Base-by-base conservation (phyloP, 2,888 invertebrate species). In the Ennomos fuscantarius region DNA sequence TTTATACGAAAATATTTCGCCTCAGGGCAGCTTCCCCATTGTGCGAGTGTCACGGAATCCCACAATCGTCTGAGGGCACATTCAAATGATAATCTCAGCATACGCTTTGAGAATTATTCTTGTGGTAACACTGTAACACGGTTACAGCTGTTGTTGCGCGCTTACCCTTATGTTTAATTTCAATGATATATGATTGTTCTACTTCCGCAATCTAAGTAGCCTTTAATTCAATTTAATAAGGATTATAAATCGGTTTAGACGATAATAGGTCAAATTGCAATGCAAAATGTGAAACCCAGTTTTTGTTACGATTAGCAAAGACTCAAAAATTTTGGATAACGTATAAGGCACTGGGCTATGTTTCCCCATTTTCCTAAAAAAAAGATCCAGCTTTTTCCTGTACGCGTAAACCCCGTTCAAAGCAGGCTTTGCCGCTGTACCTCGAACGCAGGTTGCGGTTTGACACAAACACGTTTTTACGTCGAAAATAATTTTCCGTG, bases 1-100 rank as follows among this genome's bases (percentile, higher is more conserved):
- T 83, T 83, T 83, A 82, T 83, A 79, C 76, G 69, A 82, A 83
- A 86, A 86, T 85, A 84, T 87, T 87, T 82, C 73, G 79, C 81
- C 77, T 69, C 72, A 60, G 80, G 82, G 77, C 74, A 78, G 76
- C 75, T 72, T 78, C 76, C 77, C 82, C 87, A 87, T 88, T 88
- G 86, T 88, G 79, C 77, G 73, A 81, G 79, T 86, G 88, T 86
- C 88, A 87, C 82, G 81, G 78, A 82, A 84, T 85, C 85, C 82
- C 78, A 87, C 89, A 86, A 86, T 86, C 86, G 87, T 88, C 88
- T 86, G 81, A 86, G 86, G 87, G 86, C 81, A 87, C 83, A 89
- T 90, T 89, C 87, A 89, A 87, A 89, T 89, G 87, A 91, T 89
- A 90, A 90, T 90, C 89, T 84, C 78, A 78, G 81, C 86, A 87